Base-by-base conservation (phyloP, 1,140 invertebrate species). In the Euwallacea similis region DNA sequence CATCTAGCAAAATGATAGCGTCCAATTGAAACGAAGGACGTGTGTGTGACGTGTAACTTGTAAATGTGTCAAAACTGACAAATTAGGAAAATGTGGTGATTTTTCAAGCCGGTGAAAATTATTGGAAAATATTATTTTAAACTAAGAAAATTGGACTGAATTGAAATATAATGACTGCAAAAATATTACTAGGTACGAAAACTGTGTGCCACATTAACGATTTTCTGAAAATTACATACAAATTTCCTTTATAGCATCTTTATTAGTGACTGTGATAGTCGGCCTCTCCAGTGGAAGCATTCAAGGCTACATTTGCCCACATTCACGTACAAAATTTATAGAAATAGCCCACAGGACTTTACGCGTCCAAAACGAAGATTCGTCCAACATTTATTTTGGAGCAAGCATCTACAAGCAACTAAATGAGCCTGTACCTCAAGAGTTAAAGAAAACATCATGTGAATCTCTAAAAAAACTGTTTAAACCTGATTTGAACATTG, bases 351-450 rank as follows among this genome's bases (percentile, higher is more conserved):
- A 47, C 6, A 76, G 72, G 68, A 56, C 72, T 33, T 68, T 79
- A 41, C 67, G 50, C 21, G 61, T 71, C 13, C 71, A 73, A 44
- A 56, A 53, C 13, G 75, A 73, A 7, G 76, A 81, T 73, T 43
- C 79, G 13, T 42, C 69, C 21, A 71, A 42, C 10, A 67, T 74
- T 43, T 79, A 79, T 61, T 76, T 77, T 73, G 77, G 60, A 43
- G 74, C 73, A 50, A 76, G 73, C 66, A 79, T 73, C 43, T 76
- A 74, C 73, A 74, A 75, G 44, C 44, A 77, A 41, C 50, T 81
- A 7, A 76, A 74, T 56, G 60, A 75, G 56, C 54, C 63, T 55
- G 11, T 79, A 21, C 75, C 70, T 8, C 13, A 68, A 50, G 67
- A 73, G 9, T 42, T 74, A 21, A 70, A 67, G n/a, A 74, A 66